phyloP scores from a whole-genome alignment of 2,888 invertebrate species.

The Portevinia maculata region DNA sequence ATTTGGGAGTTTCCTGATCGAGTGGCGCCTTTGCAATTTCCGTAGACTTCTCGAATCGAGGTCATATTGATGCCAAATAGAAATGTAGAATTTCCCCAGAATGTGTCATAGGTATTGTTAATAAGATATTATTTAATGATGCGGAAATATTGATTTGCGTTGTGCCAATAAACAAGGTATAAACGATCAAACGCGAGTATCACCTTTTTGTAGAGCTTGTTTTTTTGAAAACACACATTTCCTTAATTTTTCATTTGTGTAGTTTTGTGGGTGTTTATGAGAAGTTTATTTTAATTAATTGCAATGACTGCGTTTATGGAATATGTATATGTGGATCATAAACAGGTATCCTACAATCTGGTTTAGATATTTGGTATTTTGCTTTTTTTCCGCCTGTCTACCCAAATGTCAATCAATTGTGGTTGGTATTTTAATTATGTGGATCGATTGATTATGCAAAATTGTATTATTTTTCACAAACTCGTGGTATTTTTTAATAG shows the following conservation, averaged over 20 bases:
- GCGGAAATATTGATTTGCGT: constrained; percentile 23
- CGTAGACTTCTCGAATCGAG: neutral
- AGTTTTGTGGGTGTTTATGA: neutral
- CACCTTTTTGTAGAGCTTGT: neutral
- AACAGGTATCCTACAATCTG: neutral
- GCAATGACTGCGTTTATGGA: neutral
- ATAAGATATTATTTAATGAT: constrained; percentile 32
- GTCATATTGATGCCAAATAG: constrained; percentile 9
- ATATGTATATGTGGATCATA: neutral
- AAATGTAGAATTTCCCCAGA: constrained; percentile 58
- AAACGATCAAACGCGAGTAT: constrained; percentile 3
- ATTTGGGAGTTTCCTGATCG: constrained; percentile 10
- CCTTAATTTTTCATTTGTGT: neutral
- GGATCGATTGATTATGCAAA: constrained; percentile 11
- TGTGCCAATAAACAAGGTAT: constrained; percentile 21
- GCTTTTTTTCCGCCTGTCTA: neutral
- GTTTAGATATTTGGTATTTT: neutral
- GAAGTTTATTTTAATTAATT: neutral
- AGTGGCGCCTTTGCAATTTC: constrained; percentile 34
- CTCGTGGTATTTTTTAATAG: constrained; percentile 22
- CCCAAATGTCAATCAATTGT: constrained; percentile 2
- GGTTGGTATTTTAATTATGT: constrained; percentile 25
- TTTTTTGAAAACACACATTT: constrained; percentile 4
- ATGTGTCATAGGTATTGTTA: constrained; percentile 33
- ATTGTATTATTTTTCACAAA: neutral